Evolutionary conservation across 2,888 invertebrate species (phyloP), one percentile per base, ranked within the genome.

Genomic region (Pseudococcus viburni): DNA sequence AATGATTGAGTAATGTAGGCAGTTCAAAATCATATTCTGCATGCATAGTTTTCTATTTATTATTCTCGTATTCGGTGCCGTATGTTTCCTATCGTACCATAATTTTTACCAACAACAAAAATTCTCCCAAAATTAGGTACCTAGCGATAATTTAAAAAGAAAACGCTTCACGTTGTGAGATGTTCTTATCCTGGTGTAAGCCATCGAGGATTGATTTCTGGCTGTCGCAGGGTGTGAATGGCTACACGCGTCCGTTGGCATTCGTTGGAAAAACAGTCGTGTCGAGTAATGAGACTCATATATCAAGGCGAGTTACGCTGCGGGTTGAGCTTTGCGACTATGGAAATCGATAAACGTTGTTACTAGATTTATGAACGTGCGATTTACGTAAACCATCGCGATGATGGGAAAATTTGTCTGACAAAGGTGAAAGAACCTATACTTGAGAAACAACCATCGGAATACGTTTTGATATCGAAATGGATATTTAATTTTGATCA

Each of bases 281-380:
- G 64, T 64, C 64, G 64, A 64, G 64, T 64, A 64, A 64, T 64
- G 64, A 64, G 64, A 22, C 64, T 64, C 64, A 64, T 64, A 64
- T 22, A 64, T 64, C 64, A 64, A 19, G 64, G 64, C 22, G 12
- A 19, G 64, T 64, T 22, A 22, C 22, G 22, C 64, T 64, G 64
- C 64, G 64, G 64, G 64, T 22, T 22, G 64, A 64, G 64, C 64
- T 64, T 64, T 64, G 42, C 15, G 64, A 64, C 64, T 64, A 64
- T 64, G 64, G 64, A 64, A 64, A 64, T 64, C 64, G 64, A 22
- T 64, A 64, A 64, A 64, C 22, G 64, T 64, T 22, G 19, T 64
- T 19, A 64, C 22, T 64, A 64, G 11, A 64, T 64, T 64, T 64
- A 64, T 64, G 59, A 15, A 64, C 22, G 55, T n/a, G n/a, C 55